phyloP scores from a whole-genome alignment of 2,888 invertebrate genomes.

The Tenthredo scrophulariae region DNA sequence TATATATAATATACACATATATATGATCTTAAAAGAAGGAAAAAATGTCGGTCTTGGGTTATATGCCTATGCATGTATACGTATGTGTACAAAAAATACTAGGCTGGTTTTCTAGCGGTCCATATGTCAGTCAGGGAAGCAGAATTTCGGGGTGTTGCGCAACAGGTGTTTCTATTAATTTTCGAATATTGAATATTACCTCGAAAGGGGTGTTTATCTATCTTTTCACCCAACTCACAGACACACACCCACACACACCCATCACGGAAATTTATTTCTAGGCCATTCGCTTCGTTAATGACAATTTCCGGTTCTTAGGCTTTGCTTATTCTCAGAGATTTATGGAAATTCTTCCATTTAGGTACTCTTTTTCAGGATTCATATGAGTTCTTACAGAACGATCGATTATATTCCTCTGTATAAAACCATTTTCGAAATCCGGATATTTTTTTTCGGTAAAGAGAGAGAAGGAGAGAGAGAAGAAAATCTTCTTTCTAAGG shows the following conservation, averaged over 20 bases:
- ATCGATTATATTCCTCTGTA: background rate
- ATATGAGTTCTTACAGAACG: background rate
- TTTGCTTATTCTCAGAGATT: background rate
- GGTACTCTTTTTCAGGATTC: background rate
- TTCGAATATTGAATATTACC: constrained; percentile 61
- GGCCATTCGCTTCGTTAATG: constrained; percentile 2
- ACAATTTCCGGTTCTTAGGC: constrained; percentile 6
- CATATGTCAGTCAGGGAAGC: constrained; percentile 55
- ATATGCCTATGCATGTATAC: background rate
- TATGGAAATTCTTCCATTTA: background rate
- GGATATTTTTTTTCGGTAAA: background rate
- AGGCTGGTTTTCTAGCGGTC: constrained; percentile 48
- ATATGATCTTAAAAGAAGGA: background rate
- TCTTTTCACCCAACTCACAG: constrained; percentile 42
- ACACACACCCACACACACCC: background rate
- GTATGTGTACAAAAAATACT: constrained; percentile 34
- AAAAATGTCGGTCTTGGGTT: constrained; percentile 10
- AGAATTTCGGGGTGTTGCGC: constrained; percentile 33
- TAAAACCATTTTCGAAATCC: background rate
- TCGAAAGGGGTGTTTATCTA: constrained; percentile 54
- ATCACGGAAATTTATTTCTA: background rate
- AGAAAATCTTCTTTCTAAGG: background rate
- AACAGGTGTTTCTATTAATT: constrained; percentile 65
- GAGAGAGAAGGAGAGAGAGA: background rate
- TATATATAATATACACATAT: background rate